phyloP scores from a whole-genome alignment of 2,113 vertebrate genomes.

The Etheostoma cragini region DNA sequence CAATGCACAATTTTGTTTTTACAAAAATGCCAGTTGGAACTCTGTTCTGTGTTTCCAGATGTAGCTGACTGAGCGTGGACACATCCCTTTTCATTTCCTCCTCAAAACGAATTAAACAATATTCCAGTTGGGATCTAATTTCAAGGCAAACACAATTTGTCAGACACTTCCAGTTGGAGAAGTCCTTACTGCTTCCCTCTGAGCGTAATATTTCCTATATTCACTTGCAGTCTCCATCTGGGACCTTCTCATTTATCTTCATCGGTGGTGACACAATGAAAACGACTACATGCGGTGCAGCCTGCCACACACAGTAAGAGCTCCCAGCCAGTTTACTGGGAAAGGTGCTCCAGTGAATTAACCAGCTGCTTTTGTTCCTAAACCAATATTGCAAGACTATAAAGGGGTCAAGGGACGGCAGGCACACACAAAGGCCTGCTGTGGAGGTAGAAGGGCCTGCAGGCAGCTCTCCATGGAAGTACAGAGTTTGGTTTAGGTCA shows the following conservation, averaged over 20 bases:
- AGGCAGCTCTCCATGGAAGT: slow-evolving; percentile 74
- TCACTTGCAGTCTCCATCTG: slow-evolving; percentile 43
- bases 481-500: slow-evolving; percentile 83
- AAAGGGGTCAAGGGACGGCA: slow-evolving; percentile 68
- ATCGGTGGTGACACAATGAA: slow-evolving; percentile 66
- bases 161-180: slow-evolving; percentile 25
- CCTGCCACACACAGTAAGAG: slow-evolving; percentile 63
- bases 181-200: slow-evolving; percentile 11
- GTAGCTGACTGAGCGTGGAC: not conserved
- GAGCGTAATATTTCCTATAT: slow-evolving; percentile 30
- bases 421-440: slow-evolving; percentile 70
- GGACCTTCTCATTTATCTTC: slow-evolving; percentile 61
- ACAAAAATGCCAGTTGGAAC: not conserved
- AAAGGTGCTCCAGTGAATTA: slow-evolving; percentile 77
- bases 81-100: not conserved
- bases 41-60: not conserved
- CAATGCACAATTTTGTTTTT: not conserved
- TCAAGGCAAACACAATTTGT: slow-evolving; percentile 48
- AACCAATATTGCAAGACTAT: slow-evolving; percentile 70
- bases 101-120: slow-evolving; percentile 1
- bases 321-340: slow-evolving; percentile 59
- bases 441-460: slow-evolving; percentile 73
- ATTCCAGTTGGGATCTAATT: slow-evolving; percentile 32
- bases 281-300: slow-evolving; percentile 64
- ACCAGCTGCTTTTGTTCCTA: slow-evolving; percentile 72